Evolutionary conservation across 1,140 invertebrate genomes (phyloP).

Genomic region (Dysdera silvatica): DNA sequence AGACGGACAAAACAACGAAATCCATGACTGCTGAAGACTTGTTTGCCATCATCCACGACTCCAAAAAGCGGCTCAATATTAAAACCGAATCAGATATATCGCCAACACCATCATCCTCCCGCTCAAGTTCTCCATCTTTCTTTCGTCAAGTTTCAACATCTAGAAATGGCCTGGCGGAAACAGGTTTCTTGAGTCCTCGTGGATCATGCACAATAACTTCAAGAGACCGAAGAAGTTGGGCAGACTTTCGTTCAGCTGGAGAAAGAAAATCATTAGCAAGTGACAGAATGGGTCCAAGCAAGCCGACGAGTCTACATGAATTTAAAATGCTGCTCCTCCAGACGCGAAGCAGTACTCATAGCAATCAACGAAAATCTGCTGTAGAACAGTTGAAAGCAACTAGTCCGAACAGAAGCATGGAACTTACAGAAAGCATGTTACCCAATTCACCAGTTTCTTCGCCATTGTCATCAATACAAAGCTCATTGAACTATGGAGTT

Average conservation of each 20-base stretch:
- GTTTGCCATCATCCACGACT: conserved; percentile 35
- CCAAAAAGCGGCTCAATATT: conserved; percentile 35
- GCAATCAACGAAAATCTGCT: conserved; percentile 60
- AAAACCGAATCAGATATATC: conserved; percentile 32
- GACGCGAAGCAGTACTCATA: conserved; percentile 52
- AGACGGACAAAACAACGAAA: no score
- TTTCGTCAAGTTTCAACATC: conserved; percentile 31
- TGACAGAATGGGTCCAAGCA: conserved; percentile 47
- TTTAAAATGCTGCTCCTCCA: conserved; percentile 71
- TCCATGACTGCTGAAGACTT: conserved; percentile 35
- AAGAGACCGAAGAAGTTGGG: conserved; percentile 21
- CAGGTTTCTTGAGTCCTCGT: conserved; percentile 22
- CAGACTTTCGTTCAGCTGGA: conserved; percentile 14
- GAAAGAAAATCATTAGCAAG: conserved; percentile 36
- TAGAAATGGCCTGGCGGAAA: conserved; percentile 46
- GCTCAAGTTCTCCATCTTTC: conserved; percentile 27
- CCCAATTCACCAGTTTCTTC: not conserved
- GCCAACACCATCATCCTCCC: conserved; percentile 23
- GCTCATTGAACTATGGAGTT: not conserved
- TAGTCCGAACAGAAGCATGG: no score
- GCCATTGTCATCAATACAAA: not conserved
- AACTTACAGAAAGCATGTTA: no score
- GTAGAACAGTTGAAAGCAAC: conserved; percentile 71
- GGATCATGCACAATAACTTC: not conserved
- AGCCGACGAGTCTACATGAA: conserved; percentile 48